Conservation (phyloP, 2,113 vertebrate genomes). For the Argyrosomus japonicus region DNA sequence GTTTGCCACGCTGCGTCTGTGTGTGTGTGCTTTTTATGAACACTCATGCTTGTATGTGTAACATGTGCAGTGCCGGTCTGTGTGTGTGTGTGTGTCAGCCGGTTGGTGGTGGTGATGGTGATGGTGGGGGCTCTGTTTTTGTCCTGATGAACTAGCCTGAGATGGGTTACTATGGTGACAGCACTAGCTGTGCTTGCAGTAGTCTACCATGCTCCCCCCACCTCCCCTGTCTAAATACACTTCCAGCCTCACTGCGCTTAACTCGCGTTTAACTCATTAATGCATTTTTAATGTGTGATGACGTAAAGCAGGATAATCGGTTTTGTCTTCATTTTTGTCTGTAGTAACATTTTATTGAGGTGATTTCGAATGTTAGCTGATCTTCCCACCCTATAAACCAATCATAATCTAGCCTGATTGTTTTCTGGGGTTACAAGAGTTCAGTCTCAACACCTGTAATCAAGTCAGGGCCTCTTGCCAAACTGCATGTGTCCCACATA, state of each 20-base stretch:
- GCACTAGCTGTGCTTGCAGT: constrained; percentile 55
- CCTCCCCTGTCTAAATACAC: constrained; percentile 36
- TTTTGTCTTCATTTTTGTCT: neutral
- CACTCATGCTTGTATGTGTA: constrained; percentile 30
- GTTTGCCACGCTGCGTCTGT: constrained; percentile 33
- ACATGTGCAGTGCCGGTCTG: constrained; percentile 27
- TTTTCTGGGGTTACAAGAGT: neutral
- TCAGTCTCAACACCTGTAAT: constrained; percentile 6
- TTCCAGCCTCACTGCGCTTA: constrained; percentile 2
- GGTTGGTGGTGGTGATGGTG: neutral
- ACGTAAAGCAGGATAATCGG: neutral
- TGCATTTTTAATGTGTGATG: neutral
- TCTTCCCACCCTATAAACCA: constrained; percentile 4
- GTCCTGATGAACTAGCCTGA: constrained; percentile 62
- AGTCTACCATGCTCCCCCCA: neutral
- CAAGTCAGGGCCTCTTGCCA: neutral
- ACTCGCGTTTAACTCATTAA: constrained; percentile 5
- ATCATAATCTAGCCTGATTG: neutral
- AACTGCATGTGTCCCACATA: neutral
- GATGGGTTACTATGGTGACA: constrained; percentile 75
- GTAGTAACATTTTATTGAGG: neutral
- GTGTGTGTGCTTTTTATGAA: constrained; percentile 44
- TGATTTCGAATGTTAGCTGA: neutral
- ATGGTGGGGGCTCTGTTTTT: constrained; percentile 63
- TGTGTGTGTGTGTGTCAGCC: constrained; percentile 14